phyloP scores from a whole-genome alignment of 2,797 vertebrate species.

The Pseudochirops corinnae region DNA sequence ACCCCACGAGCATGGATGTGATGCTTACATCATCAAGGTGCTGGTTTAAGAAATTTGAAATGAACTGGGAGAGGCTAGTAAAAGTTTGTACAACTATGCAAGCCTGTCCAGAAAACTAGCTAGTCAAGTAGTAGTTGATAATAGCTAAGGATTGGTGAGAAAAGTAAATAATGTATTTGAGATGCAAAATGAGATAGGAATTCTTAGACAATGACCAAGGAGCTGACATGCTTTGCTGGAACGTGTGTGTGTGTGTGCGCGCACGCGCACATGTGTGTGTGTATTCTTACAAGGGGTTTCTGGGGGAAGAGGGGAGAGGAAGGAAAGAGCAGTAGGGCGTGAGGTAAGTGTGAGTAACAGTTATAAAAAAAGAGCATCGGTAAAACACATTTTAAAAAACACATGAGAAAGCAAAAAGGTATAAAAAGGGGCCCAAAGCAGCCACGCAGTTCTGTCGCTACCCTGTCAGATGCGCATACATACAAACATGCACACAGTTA shows the following conservation, averaged over 20 bases:
- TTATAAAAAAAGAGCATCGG: neutral
- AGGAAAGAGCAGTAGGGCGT: neutral
- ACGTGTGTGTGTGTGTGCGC: no score
- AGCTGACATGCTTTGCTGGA: neutral
- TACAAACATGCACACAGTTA: neutral
- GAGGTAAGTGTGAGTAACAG: neutral
- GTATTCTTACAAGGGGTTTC: neutral
- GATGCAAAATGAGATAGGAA: neutral
- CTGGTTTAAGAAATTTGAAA: neutral
- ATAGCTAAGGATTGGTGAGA: neutral
- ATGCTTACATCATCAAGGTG: neutral
- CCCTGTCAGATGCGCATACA: neutral
- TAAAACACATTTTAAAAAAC: neutral
- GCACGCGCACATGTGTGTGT: rapidly evolving
- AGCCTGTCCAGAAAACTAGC: neutral
- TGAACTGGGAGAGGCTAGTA: neutral
- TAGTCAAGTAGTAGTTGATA: neutral
- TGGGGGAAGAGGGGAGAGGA: neutral
- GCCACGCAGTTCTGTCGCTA: no score
- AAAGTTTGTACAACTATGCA: neutral
- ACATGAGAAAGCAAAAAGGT: neutral
- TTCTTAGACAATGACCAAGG: neutral
- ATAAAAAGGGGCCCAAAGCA: neutral
- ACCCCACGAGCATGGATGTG: neutral
- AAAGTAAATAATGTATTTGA: neutral